A percentile compares a stretch with the other conserved stretches of the same genome.
Evolutionary conservation across 2,797 vertebrate species (phyloP).

Genomic region (Gouania willdenowi): DNA sequence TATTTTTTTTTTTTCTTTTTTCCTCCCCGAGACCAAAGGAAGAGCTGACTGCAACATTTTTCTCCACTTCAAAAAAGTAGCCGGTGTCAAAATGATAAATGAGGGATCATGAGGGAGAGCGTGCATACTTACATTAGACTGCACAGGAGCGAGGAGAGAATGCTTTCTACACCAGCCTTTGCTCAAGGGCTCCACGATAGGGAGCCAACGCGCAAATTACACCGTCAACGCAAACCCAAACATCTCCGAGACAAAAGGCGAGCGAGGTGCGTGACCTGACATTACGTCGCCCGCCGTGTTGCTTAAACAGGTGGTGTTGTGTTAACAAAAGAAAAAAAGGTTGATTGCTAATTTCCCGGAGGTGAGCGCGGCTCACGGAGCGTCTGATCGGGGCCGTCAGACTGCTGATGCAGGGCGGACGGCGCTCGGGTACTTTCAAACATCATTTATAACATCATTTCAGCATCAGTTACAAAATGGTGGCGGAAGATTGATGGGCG

Average conservation of each 20-base stretch:
- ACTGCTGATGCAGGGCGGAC: constrained; percentile 47
- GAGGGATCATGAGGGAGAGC: constrained; percentile 69
- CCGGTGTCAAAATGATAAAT: constrained; percentile 81
- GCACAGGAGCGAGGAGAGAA: constrained; percentile 48
- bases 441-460: constrained; percentile 67
- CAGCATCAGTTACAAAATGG: constrained; percentile 55
- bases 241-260: constrained; percentile 26
- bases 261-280: constrained; percentile 45
- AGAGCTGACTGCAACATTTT: constrained; percentile 80
- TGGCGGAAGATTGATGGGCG: constrained; percentile 57
- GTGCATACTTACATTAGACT: constrained; percentile 69
- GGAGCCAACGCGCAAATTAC: too few species aligned
- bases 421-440: constrained; percentile 49
- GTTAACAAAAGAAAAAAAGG: too few species aligned
- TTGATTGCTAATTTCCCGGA: constrained; percentile 70
- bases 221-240: too few species aligned
- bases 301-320: too few species aligned
- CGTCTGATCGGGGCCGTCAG: constrained; percentile 47
- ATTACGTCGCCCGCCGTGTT: constrained; percentile 16
- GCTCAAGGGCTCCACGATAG: too few species aligned
- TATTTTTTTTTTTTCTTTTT: too few species aligned
- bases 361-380: constrained; percentile 49
- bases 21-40: constrained; percentile 69
- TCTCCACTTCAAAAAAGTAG: constrained; percentile 80
- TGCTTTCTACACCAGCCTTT: too few species aligned